A percentile compares a stretch with the other conserved stretches of the same genome.
Evolutionary conservation across 1,140 invertebrate genomes (phyloP).

Genomic region (Pseudomyrmex pallidus): DNA sequence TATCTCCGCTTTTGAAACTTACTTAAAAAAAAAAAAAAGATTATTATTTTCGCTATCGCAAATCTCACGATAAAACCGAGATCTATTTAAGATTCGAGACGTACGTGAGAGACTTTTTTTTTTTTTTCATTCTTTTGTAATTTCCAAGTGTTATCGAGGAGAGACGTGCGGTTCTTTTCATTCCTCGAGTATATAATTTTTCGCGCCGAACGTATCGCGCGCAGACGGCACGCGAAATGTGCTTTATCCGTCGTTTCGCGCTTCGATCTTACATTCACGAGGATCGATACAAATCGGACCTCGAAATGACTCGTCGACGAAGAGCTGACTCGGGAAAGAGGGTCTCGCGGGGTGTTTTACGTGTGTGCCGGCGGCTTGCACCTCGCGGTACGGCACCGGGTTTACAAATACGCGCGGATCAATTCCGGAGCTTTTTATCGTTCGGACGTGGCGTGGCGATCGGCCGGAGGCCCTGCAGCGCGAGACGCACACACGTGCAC

Average conservation of each 20-base stretch:
- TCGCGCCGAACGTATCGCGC: neutral
- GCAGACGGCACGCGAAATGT: neutral
- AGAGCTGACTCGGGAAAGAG: conserved; percentile 42
- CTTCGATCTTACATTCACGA: conserved; percentile 18
- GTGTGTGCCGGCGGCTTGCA: conserved; percentile 40
- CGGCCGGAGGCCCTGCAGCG: conserved; percentile 35
- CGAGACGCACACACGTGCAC: neutral
- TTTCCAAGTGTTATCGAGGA: neutral
- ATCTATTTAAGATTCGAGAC: no score
- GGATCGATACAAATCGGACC: conserved; percentile 67
- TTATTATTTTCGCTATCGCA: no score
- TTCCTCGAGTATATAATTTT: no score
- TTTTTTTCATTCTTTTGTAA: no score
- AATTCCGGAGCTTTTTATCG: conserved; percentile 71
- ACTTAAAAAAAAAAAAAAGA: no score
- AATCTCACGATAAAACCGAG: no score
- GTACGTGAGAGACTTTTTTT: no score
- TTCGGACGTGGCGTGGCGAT: conserved; percentile 48
- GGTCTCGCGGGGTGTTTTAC: conserved; percentile 21
- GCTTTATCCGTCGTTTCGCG: conserved; percentile 38
- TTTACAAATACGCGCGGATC: conserved; percentile 75
- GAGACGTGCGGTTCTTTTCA: neutral
- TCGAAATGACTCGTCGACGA: conserved; percentile 72
- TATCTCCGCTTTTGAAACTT: no score
- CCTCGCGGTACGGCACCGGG: conserved; percentile 54